Base-by-base conservation (phyloP, 2,113 vertebrate genomes). In the Rallus limicola region DNA sequence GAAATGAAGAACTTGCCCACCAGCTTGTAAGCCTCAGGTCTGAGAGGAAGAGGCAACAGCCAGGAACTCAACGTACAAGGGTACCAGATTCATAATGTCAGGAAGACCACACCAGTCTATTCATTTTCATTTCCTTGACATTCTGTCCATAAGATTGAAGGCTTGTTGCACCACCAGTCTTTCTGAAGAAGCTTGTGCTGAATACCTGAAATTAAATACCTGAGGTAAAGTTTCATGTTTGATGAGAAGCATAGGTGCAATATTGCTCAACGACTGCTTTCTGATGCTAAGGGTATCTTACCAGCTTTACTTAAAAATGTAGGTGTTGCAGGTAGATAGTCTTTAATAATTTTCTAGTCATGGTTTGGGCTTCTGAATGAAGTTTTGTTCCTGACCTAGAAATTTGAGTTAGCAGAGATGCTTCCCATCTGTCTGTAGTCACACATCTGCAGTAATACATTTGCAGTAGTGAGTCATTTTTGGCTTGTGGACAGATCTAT, bases 401-500 rank as follows among this genome's bases (percentile, higher is more conserved):
- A 95, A 83, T 80, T 52, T 34, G 44, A 77, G 63, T 31, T 58
- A 48, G 84, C 72, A 70, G 64, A 80, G 89, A 77, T 88, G 80
- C 64, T 95, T 91, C 86, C 83, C 72, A 83, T 95, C 93, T 90
- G 91, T 83, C 89, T 86, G 44, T 56, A 91, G 76, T 85, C 81
- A 72, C 86, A 77, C 93, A 82, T 93, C 83, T 93, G 76, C 87
- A 95, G 68, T 69, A 68, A 80, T 92, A 88, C 11, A 52, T 80
- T 96, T 93, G 86, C 71, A 86, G 89, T 79, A 83, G 75, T 77
- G 71, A 88, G 71, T 88, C 80, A 88, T 95, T 89, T 92, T 93
- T 95, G 94, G 91, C 91, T 83, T 89, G 42, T 89, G 55, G 59
- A 95, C 71, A 92, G 93, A 88, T 64, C 31, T 80, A 58, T 93